These are phyloP conservation scores for Boloria euphrosyne DNA, from an alignment of 2,888 invertebrate species.

Conservation along the genomic window DNA sequence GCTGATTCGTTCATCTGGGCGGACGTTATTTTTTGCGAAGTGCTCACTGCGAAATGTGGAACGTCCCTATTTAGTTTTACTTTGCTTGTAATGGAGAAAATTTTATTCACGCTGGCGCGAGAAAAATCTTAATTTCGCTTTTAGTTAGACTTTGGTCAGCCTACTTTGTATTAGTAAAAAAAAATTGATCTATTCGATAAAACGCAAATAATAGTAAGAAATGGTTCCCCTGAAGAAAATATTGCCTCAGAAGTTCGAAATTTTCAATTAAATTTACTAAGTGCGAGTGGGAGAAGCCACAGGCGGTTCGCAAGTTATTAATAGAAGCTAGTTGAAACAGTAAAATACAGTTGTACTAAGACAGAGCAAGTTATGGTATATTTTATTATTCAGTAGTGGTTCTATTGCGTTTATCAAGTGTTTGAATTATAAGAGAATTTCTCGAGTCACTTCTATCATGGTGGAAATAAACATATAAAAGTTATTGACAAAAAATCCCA, in stretches of 20 bases:
- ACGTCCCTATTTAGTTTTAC: slow-evolving; percentile 3
- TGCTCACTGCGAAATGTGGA: slow-evolving; percentile 4
- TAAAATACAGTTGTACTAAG: slow-evolving; percentile 19
- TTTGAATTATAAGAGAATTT: neutral
- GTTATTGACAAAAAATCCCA: no score
- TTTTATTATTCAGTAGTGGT: slow-evolving; percentile 24
- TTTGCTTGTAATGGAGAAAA: neutral
- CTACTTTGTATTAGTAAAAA: neutral
- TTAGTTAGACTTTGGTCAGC: no score
- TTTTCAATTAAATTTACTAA: slow-evolving; percentile 31
- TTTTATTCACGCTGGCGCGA: no score
- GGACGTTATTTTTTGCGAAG: slow-evolving; percentile 19
- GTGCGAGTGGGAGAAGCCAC: slow-evolving; percentile 27
- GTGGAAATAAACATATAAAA: neutral
- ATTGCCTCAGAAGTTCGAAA: slow-evolving; percentile 24
- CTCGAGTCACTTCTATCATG: no score
- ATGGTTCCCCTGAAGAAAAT: slow-evolving; percentile 16
- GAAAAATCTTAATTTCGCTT: no score
- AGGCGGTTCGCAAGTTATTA: slow-evolving; percentile 30
- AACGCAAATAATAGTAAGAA: neutral
- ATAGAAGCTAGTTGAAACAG: slow-evolving; percentile 25
- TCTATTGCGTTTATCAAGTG: slow-evolving; percentile 13
- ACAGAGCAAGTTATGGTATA: slow-evolving; percentile 21
- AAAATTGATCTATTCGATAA: neutral
- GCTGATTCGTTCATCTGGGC: slow-evolving; percentile 21